Evolutionary conservation across 2,888 invertebrate genomes (phyloP).

Genomic region (Phoronis australis): DNA sequence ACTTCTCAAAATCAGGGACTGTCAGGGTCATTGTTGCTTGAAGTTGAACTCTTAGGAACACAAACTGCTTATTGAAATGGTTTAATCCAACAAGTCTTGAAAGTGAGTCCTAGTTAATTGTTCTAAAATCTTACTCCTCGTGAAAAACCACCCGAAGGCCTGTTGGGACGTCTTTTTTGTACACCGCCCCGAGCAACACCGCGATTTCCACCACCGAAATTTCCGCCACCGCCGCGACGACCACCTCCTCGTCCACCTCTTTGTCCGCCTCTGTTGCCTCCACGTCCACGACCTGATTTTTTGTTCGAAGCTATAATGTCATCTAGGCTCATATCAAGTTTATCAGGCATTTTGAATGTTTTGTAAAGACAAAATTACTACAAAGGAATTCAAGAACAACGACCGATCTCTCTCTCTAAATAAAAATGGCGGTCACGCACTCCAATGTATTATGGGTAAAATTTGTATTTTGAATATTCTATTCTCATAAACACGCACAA

Average conservation of each 20-base stretch:
- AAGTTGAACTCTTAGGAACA: too few species aligned
- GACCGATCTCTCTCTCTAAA: background rate
- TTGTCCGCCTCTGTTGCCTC: slow-evolving; percentile 58
- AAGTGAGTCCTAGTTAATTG: slow-evolving; percentile 3
- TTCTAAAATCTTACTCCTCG: slow-evolving; percentile 4
- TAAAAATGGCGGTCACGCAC: background rate
- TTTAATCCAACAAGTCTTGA: too few species aligned
- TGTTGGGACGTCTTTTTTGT: slow-evolving; percentile 38
- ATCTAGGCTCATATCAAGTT: slow-evolving; percentile 95
- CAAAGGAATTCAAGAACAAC: too few species aligned
- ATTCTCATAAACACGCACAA: background rate
- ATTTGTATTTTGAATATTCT: background rate
- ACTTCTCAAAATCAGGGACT: too few species aligned
- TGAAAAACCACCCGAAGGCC: slow-evolving; percentile 7
- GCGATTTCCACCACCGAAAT: slow-evolving; percentile 32
- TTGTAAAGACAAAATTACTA: too few species aligned
- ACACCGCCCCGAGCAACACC: slow-evolving; percentile 51
- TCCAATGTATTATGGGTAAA: background rate
- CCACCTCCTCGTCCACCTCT: slow-evolving; percentile 41
- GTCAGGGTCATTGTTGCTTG: too few species aligned
- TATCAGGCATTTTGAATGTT: slow-evolving; percentile 72
- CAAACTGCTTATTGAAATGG: too few species aligned
- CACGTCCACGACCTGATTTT: slow-evolving; percentile 59
- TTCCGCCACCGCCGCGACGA: slow-evolving; percentile 56
- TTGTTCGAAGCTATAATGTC: slow-evolving; percentile 83